Base-by-base conservation (phyloP, 2,113 vertebrate species). In the Ia io region DNA sequence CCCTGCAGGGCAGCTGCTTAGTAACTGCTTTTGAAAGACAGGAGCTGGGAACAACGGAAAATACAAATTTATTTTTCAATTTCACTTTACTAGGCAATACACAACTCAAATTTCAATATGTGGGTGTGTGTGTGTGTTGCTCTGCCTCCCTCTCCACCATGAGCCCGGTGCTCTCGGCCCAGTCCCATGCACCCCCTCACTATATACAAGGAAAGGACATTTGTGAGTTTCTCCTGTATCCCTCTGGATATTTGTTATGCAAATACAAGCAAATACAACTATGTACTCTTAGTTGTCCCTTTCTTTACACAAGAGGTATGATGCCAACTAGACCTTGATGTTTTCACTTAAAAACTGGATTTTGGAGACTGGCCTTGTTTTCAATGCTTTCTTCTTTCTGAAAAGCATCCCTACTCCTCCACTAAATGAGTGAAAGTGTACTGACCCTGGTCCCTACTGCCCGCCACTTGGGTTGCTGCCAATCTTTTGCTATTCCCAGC, bases 401-500 rank as follows among this genome's bases (percentile, higher is more conserved):
- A 13, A 13, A 71, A 61, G 56, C 35, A 53, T 9, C 12, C 22
- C 16, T 23, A 18, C 17, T 9, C 32, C n/a, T 11, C 70, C 1
- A 1, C 42, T 4, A 28, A 40, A 9, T 0, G 35, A 32, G 61
- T 4, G 10, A 25, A 14, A 1, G 7, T 9, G 13, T 42, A 40
- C 7, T 49, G 9, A 59, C 65, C 32, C 77, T 10, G 30, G 63
- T 23, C 47, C 71, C 65, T 28, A 2, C 35, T 14, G 44, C 47
- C 87, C 0, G 2, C 71, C 56, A 44, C 59, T 25, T 61, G 83
- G 86, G 42, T 5, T 2, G 42, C 28, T 4, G 84, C 94, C 93
- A 23, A 16, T 9, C 90, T 78, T 90, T 17, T 3, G 25, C 80
- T 76, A 30, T 63, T 86, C 32, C 74, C 93, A 96, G 94, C 70